Conservation (phyloP, 2,888 invertebrate genomes). For the Idaea aversata region DNA sequence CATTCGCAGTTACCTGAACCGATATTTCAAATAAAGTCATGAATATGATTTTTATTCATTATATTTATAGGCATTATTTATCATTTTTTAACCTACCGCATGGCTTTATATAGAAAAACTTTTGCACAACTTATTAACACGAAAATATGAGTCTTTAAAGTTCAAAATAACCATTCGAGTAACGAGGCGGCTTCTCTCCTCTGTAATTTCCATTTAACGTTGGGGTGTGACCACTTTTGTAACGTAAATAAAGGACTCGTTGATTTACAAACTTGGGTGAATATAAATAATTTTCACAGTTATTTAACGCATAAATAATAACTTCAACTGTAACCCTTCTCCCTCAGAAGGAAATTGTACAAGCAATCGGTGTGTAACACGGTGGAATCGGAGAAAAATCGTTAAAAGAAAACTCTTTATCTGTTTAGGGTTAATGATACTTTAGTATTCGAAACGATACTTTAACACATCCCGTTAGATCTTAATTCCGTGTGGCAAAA, state of each 20-base stretch:
- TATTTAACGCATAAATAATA: not conserved
- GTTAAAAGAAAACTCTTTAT: conserved; percentile 24
- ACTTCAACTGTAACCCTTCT: not conserved
- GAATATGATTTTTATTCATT: too few relatives aligned
- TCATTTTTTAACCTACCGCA: not conserved
- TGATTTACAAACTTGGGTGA: conserved; percentile 6
- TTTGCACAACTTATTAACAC: not conserved
- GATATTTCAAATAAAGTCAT: not conserved
- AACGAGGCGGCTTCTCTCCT: not conserved
- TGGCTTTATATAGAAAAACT: too few relatives aligned
- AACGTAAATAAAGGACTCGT: not conserved
- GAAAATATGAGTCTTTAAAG: not conserved
- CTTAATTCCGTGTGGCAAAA: conserved; percentile 22
- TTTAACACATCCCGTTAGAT: conserved; percentile 31
- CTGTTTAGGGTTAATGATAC: conserved; percentile 30
- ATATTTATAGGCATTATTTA: not conserved
- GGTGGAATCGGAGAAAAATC: conserved; percentile 22
- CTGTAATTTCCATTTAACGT: not conserved
- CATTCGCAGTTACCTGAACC: not conserved
- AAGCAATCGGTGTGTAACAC: conserved; percentile 26
- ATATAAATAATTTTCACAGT: conserved; percentile 4
- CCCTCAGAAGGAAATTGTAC: conserved; percentile 27
- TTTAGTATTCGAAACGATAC: conserved; percentile 27
- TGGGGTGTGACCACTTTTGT: not conserved
- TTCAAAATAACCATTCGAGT: not conserved